Percentiles rank a stretch among this genome's conserved stretches.
These are phyloP conservation scores for Lithophane ornitopus DNA, from an alignment of 2,888 invertebrate species.

Conservation along the genomic window DNA sequence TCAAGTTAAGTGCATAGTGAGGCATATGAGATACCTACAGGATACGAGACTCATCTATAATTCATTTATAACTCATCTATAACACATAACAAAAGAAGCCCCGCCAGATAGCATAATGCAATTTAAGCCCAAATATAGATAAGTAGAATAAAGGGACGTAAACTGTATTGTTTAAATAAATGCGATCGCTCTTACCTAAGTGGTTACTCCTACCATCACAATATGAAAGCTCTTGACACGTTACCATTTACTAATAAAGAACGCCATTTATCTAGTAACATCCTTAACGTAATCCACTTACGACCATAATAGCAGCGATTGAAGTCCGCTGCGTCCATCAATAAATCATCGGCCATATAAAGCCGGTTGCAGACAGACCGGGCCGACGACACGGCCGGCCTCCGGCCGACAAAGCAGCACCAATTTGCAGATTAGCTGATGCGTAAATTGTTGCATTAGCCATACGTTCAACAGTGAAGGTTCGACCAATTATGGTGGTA, in stretches of 20 bases:
- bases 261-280: conserved; percentile 27
- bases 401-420: conserved; percentile 85
- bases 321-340: conserved; percentile 55
- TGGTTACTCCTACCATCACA: not conserved
- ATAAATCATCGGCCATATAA: conserved; percentile 63
- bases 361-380: conserved; percentile 73
- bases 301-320: conserved; percentile 38
- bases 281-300: conserved; percentile 47
- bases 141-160: too few relatives aligned
- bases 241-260: conserved; percentile 37
- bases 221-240: conserved; percentile 10
- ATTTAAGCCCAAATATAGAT: too few relatives aligned
- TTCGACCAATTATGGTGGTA: conserved; percentile 82
- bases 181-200: not conserved
- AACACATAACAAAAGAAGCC: not conserved
- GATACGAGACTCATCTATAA: not conserved
- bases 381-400: conserved; percentile 73
- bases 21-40: not conserved
- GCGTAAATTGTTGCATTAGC: conserved; percentile 89
- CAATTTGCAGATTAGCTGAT: conserved; percentile 88
- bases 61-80: too few relatives aligned
- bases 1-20: too few relatives aligned
- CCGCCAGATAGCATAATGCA: not conserved
- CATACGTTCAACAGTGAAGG: conserved; percentile 77
- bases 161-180: not conserved